Percentiles rank a stretch among this genome's conserved stretches.
Evolutionary conservation across 2,888 invertebrate genomes (phyloP).

Genomic region (Onchidella celtica): DNA sequence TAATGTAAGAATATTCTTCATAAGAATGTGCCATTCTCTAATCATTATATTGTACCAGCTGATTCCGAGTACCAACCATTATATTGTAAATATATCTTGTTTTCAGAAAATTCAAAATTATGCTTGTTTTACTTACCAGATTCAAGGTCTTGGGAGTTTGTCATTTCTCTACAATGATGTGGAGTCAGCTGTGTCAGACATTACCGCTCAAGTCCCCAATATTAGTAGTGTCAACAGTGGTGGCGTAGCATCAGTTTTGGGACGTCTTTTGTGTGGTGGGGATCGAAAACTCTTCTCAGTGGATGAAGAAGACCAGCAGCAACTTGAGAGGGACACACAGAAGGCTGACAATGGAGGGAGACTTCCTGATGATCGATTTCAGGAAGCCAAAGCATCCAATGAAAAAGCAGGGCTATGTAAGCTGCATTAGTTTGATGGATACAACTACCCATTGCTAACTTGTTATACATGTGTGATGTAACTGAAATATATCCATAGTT

Average conservation of each 20-base stretch:
- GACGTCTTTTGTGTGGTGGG: slow-evolving; percentile 19
- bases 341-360: slow-evolving; percentile 44
- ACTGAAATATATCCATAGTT: too few species aligned
- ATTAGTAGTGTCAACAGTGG: not conserved
- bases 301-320: not conserved
- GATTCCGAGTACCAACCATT: too few species aligned
- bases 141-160: slow-evolving; percentile 48
- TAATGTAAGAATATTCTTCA: too few species aligned
- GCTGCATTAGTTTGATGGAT: too few species aligned
- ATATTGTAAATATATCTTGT: too few species aligned
- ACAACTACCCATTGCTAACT: too few species aligned
- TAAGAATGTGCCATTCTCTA: too few species aligned
- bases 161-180: slow-evolving; percentile 36
- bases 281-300: not conserved
- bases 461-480: too few species aligned
- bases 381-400: slow-evolving; percentile 6
- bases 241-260: not conserved
- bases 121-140: too few species aligned
- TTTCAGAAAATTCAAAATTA: too few species aligned
- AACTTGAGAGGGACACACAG: not conserved
- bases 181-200: slow-evolving; percentile 36
- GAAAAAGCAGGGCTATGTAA: slow-evolving; percentile 4
- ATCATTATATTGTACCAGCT: too few species aligned
- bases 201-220: not conserved
- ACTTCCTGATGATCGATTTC: slow-evolving; percentile 30